Evolutionary conservation across 2,113 vertebrate species (phyloP).

Genomic region (Lagopus leucura): DNA sequence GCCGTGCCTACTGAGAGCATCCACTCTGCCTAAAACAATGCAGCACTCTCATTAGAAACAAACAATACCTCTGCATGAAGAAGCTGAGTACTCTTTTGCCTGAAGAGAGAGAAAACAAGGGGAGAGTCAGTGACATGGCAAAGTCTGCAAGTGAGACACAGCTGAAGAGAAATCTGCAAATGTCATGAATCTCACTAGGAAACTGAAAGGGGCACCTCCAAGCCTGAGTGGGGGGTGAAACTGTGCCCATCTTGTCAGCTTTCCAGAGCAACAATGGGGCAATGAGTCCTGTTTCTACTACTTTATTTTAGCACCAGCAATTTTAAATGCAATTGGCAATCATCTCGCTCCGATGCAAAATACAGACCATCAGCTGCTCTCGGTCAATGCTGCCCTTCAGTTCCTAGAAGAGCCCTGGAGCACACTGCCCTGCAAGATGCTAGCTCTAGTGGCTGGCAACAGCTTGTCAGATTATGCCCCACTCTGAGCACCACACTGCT

Average conservation of each 20-base stretch:
- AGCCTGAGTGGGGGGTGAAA: neutral
- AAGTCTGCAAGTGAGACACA: neutral
- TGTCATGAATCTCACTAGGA: neutral
- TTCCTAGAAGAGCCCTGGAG: neutral
- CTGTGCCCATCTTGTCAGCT: neutral
- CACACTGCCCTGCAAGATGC: neutral
- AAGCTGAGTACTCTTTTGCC: neutral
- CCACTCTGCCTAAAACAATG: neutral
- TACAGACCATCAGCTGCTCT: neutral
- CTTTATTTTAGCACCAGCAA: neutral
- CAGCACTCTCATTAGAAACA: neutral
- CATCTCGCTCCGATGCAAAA: neutral
- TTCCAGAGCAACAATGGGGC: neutral
- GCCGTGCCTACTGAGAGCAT: neutral
- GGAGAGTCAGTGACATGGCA: neutral
- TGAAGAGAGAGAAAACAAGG: neutral
- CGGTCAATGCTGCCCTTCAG: neutral
- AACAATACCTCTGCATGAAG: neutral
- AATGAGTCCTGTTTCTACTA: neutral
- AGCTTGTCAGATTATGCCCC: neutral
- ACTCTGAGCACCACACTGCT: fast-evolving
- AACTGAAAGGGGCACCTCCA: neutral
- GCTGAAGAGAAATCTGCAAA: neutral
- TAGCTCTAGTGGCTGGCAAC: neutral
- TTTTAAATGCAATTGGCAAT: neutral